Conservation (phyloP, 2,888 invertebrate species). For the Scaptomyza flava region DNA sequence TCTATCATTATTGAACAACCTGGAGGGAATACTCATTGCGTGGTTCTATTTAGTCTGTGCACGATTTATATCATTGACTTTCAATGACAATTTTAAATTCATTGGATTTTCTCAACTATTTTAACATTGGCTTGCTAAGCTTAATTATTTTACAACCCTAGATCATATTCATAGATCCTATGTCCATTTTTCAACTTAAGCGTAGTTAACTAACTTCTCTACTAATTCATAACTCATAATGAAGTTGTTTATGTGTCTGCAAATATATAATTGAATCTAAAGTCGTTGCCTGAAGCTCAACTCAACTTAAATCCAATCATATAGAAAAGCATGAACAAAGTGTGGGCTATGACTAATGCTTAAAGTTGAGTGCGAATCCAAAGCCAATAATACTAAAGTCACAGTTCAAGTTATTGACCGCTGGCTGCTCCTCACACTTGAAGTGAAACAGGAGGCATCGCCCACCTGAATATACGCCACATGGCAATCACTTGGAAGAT, state of each 20-base stretch:
- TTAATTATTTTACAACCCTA: no score
- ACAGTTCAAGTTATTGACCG: slow-evolving; percentile 48
- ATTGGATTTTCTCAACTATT: no score
- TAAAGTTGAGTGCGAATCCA: slow-evolving; percentile 16
- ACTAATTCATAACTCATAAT: background rate
- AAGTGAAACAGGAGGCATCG: slow-evolving; percentile 16
- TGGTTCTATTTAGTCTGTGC: background rate
- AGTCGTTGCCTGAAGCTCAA: slow-evolving; percentile 18
- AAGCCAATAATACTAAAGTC: slow-evolving; percentile 40
- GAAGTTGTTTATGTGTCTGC: background rate
- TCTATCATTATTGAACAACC: background rate
- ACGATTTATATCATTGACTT: no score
- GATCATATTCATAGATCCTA: no score
- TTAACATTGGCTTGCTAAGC: no score
- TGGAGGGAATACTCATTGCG: background rate
- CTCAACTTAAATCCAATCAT: background rate
- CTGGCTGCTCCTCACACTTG: background rate
- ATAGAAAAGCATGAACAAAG: slow-evolving; percentile 8
- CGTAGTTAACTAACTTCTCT: background rate
- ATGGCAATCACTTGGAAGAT: slow-evolving; percentile 23
- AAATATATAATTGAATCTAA: slow-evolving; percentile 45
- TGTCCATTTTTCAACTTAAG: no score
- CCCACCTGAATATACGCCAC: slow-evolving; percentile 48
- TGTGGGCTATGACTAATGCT: slow-evolving; percentile 28
- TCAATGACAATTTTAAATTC: no score